These are phyloP conservation scores for Cheilosia urbana DNA, from an alignment of 2,888 invertebrate species.

Conservation along the genomic window DNA sequence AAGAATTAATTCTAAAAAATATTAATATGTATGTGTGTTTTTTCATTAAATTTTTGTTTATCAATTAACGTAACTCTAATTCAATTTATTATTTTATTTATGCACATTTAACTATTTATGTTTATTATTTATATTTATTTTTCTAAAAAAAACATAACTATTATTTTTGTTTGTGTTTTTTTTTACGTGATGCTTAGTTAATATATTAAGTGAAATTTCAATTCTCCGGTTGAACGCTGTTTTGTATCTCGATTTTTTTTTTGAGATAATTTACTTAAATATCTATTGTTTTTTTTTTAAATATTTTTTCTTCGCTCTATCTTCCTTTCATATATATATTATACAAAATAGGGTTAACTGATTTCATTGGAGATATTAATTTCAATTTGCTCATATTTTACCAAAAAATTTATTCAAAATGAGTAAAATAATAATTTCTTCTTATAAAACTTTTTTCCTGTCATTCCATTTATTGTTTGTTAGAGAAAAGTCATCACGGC, in stretches of 20 bases:
- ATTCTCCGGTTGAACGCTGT: constrained; percentile 63
- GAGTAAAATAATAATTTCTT: constrained; percentile 24
- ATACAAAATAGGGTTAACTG: constrained; percentile 76
- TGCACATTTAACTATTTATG: constrained; percentile 71
- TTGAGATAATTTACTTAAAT: constrained; percentile 64
- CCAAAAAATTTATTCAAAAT: constrained; percentile 55
- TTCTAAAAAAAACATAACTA: constrained; percentile 67
- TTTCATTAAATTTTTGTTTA: constrained; percentile 41
- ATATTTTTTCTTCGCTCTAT: constrained; percentile 59
- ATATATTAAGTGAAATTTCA: constrained; percentile 70
- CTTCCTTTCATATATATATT: constrained; percentile 72
- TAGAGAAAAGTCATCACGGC: constrained; percentile 14
- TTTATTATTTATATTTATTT: constrained; percentile 69
- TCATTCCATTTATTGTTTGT: constrained; percentile 34
- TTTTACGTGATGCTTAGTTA: constrained; percentile 64
- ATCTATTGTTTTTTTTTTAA: constrained; percentile 42
- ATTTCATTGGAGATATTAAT: constrained; percentile 60
- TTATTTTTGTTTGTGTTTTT: constrained; percentile 46
- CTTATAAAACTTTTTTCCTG: constrained; percentile 32
- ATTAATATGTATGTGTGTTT: constrained; percentile 70
- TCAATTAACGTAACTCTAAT: constrained; percentile 66
- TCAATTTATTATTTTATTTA: constrained; percentile 66
- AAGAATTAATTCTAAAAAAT: constrained; percentile 66
- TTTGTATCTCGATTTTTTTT: constrained; percentile 57
- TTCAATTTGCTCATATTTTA: constrained; percentile 29